phyloP scores from a whole-genome alignment of 2,113 vertebrate species.

The Elanoides forficatus region DNA sequence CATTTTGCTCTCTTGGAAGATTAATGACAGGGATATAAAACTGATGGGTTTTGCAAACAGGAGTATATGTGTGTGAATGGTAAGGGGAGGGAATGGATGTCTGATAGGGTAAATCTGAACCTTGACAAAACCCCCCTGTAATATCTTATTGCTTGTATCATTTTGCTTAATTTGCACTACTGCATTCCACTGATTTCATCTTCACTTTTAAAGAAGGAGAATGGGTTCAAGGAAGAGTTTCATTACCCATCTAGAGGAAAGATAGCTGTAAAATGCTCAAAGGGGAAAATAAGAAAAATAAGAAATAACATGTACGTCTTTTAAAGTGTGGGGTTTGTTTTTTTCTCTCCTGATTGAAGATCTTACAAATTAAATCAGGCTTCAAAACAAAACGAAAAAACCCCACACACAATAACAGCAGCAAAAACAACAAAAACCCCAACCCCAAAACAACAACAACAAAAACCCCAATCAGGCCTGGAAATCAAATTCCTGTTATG shows the following conservation, averaged over 20 bases:
- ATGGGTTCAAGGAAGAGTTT: not conserved
- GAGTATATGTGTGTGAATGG: not conserved
- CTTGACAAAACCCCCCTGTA: not conserved
- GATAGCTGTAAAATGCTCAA: not conserved
- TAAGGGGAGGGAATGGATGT: not conserved
- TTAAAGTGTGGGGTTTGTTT: not conserved
- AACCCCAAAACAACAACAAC: not conserved
- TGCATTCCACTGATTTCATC: not conserved
- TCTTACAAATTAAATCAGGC: not conserved
- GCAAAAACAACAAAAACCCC: not conserved
- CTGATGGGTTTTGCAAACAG: not conserved
- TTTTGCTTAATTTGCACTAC: not conserved
- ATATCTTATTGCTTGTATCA: not conserved
- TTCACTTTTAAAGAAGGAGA: not conserved
- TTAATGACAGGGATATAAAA: not conserved
- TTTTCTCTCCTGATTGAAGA: not conserved
- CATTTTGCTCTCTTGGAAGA: not conserved
- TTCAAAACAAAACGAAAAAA: not conserved
- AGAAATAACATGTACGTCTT: not conserved
- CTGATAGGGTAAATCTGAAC: not conserved
- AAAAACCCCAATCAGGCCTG: not conserved
- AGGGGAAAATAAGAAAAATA: not conserved
- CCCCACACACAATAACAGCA: not conserved
- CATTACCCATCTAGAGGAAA: not conserved
- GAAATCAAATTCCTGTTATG: constrained; percentile 1